Base-by-base conservation (phyloP, 2,888 invertebrate species). In the Silvanus unidentatus region DNA sequence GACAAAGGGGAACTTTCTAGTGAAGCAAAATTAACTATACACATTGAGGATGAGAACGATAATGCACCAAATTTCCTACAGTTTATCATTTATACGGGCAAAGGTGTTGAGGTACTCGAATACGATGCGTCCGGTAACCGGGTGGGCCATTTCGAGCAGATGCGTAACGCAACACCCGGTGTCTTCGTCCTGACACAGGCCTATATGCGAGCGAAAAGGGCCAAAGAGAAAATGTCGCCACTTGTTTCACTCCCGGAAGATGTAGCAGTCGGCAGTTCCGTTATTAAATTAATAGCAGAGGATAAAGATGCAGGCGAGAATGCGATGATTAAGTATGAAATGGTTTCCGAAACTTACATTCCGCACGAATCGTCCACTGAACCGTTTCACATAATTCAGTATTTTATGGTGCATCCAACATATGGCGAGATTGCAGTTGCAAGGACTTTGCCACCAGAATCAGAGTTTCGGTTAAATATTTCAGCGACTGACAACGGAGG, bases 1-100 rank as follows among this genome's bases (percentile, higher is more conserved):
- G 90, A 90, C 57, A 79, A 76, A 64, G 88, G 88, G 5, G 87
- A 88, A 35, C 68, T 91, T 9, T 82, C 79, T 39, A 84, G 86
- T 1, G 83, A 86, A 66, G 84, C 86, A 0, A 80, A 82, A 58
- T 65, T 93, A 6, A 81, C 77, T 1, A 80, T 93, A 36, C 75
- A 73, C 0, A 72, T 92, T 15, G 77, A 81, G 2, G 93, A 93
- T 64, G 83, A 84, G 61, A 93, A 93, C 62, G 92, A 92, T 63
- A 90, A 90, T 65, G 64, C 79, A 10, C 89, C 89, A 0, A 74
- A 74, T 40, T 87, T 86, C 57, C 78, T 78, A 43, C 81, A 86
- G 61, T 80, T 89, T 55, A 75, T 81, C 1, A 79, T 89, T 29
- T 80, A 84, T 2, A 75, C 82, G 40, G 82, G 83, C 43, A 80